Base-by-base conservation (phyloP, 2,113 vertebrate genomes). In the Halcyon senegalensis region DNA sequence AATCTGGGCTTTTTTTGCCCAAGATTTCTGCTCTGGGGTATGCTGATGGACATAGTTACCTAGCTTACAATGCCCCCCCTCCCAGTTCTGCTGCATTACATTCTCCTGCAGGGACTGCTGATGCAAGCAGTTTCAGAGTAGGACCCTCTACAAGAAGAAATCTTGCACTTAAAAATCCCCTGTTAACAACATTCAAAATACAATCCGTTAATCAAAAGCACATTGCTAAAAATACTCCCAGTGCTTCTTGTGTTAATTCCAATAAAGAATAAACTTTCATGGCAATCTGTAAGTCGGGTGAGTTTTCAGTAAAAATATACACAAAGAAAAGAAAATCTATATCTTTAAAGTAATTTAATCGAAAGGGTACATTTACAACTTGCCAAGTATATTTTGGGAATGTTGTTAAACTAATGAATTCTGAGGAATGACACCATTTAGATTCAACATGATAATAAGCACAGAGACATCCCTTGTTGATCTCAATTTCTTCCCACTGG, bases 381-480 rank as follows among this genome's bases (percentile, higher is more conserved):
- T 92, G 95, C 80, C 89, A 89, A 94, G 77, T 92, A 92, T 94
- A 91, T 91, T 96, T 96, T 94, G 84, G 95, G 94, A 96, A 81
- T 94, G 79, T 92, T 94, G 90, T 96, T 96, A 95, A 94, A 94
- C 83, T 96, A 96, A 97, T 97, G 96, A 96, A 95, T 96, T 97
- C 91, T 94, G 90, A 92, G 92, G 92, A 96, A 91, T 85, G 90
- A 96, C 86, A 96, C 89, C 94, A 73, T 86, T 92, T 94, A 95
- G 89, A 90, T 93, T 95, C 89, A 78, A 89, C 83, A 62, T 92
- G 90, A 82, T 96, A 96, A 97, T 95, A 94, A 96, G 96, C 89
- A 91, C 86, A 73, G 90, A 92, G 89, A 92, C 74, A 93, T 91
- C 92, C 77, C 96, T 94, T 94, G 95, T 95, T 97, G 95, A 95